Evolutionary conservation across 2,797 vertebrate species (phyloP).

Genomic region (Propithecus deckenii): DNA sequence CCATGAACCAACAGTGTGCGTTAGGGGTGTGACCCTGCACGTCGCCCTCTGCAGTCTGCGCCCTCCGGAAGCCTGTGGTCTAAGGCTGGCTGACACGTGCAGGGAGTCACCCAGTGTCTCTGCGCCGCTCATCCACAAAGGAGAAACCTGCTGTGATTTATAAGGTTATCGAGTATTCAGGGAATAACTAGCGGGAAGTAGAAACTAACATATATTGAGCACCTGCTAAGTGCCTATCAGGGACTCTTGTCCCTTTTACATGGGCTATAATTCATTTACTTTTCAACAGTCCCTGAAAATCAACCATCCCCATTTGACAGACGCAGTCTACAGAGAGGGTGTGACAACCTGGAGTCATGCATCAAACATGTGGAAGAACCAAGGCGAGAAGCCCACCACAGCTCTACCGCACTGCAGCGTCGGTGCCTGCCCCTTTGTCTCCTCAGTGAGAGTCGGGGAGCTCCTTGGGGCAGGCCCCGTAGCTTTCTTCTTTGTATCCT

Average conservation of each 20-base stretch:
- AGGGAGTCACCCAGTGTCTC: background rate
- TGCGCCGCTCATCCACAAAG: background rate
- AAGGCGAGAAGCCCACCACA: accelerated
- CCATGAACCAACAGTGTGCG: background rate
- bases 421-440: background rate
- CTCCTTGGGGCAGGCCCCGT: background rate
- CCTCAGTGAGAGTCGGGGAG: background rate
- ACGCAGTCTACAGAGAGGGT: background rate
- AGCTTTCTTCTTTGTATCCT: background rate
- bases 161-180: background rate
- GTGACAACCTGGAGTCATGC: background rate
- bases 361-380: background rate
- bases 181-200: background rate
- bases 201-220: background rate
- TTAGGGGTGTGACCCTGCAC: background rate
- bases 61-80: background rate
- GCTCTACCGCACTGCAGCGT: background rate
- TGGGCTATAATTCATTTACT: background rate
- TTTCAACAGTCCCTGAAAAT: background rate
- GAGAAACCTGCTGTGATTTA: background rate
- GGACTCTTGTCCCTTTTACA: background rate
- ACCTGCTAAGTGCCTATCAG: background rate
- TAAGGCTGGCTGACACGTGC: background rate
- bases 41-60: background rate
- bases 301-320: background rate